These are phyloP conservation scores for Rugalucina vietnamica DNA, from an alignment of 2,888 invertebrate species.

Conservation along the genomic window DNA sequence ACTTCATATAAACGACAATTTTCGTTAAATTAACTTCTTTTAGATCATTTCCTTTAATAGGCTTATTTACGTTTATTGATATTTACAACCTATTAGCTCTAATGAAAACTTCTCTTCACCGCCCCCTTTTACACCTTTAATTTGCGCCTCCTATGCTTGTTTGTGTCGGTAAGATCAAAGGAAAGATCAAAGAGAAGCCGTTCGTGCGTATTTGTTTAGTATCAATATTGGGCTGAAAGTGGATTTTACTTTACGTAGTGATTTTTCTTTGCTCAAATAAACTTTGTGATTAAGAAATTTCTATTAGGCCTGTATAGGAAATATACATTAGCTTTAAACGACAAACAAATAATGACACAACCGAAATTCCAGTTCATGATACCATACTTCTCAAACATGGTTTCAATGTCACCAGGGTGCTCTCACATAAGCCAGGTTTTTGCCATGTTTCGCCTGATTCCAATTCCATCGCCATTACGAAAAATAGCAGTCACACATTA, in stretches of 20 bases:
- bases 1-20: not conserved
- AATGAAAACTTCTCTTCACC: not conserved
- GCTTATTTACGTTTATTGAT: not conserved
- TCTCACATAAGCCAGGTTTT: no score
- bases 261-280: not conserved
- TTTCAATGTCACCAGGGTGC: no score
- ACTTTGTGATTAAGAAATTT: not conserved
- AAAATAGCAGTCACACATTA: no score
- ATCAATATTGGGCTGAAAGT: conserved; percentile 1
- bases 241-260: not conserved
- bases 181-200: not conserved
- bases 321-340: no score
- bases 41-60: not conserved
- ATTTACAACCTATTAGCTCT: not conserved
- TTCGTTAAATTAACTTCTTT: conserved; percentile 2
- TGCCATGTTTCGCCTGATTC: no score
- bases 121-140: conserved; percentile 9
- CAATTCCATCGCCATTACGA: no score
- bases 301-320: no score
- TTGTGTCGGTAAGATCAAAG: conserved; percentile 4
- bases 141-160: conserved; percentile 3
- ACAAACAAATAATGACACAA: no score
- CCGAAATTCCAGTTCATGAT: no score
- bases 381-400: no score
- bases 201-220: not conserved